phyloP scores from a whole-genome alignment of 1,140 invertebrate genomes.

The Chironomus tepperi region DNA sequence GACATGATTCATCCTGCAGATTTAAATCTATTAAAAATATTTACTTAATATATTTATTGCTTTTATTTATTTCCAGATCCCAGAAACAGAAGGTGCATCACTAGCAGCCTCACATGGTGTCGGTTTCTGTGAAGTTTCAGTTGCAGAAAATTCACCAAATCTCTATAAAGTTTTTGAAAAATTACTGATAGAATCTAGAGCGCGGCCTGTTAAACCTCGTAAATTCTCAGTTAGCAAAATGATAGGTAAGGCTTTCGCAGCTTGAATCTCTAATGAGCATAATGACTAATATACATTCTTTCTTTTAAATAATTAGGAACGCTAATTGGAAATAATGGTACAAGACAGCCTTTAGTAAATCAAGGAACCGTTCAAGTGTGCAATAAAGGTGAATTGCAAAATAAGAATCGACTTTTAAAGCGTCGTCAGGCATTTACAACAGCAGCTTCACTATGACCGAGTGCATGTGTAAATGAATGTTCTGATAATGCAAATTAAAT shows the following conservation, averaged over 20 bases:
- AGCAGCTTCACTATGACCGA: constrained; percentile 48
- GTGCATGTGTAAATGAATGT: constrained; percentile 29
- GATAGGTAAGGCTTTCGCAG: constrained; percentile 48
- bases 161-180: constrained; percentile 60
- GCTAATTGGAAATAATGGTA: constrained; percentile 50
- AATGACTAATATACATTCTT: neutral
- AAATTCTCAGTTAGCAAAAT: constrained; percentile 71
- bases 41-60: constrained; percentile 27
- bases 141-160: constrained; percentile 62
- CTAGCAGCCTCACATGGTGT: constrained; percentile 54
- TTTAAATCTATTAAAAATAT: neutral
- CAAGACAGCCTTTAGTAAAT: constrained; percentile 32
- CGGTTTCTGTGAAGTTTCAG: constrained; percentile 65
- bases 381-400: constrained; percentile 47
- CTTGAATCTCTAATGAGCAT: neutral
- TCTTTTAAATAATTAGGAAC: constrained; percentile 43
- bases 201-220: constrained; percentile 48
- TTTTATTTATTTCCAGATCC: constrained; percentile 45
- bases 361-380: constrained; percentile 48
- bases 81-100: constrained; percentile 57
- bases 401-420: constrained; percentile 45
- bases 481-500: constrained; percentile 1
- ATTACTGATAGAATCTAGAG: constrained; percentile 53
- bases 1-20: neutral
- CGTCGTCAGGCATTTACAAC: constrained; percentile 47